These are phyloP conservation scores for Gavialis gangeticus DNA, from an alignment of 2,113 vertebrate species.

Conservation along the genomic window DNA sequence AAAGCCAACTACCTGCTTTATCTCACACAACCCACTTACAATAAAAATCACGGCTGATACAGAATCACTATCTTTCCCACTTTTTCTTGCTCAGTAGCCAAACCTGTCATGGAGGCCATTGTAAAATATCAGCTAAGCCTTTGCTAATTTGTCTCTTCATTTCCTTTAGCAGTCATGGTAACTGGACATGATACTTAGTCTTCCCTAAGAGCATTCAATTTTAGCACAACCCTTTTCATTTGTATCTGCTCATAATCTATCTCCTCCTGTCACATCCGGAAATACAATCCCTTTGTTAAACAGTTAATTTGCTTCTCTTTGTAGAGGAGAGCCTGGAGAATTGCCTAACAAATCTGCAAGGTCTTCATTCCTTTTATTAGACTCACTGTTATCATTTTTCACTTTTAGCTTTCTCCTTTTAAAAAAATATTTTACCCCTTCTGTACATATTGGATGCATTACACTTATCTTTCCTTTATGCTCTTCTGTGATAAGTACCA, in stretches of 20 bases:
- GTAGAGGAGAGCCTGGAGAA: constrained; percentile 1
- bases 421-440: background rate
- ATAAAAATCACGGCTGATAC: constrained; percentile 47
- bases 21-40: constrained; percentile 43
- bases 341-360: background rate
- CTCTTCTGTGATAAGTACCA: background rate
- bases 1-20: constrained; percentile 51
- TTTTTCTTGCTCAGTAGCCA: constrained; percentile 44
- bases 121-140: constrained; percentile 9
- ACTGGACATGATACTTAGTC: constrained; percentile 62
- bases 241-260: constrained; percentile 71
- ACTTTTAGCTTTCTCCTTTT: background rate
- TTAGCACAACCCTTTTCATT: constrained; percentile 70
- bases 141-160: constrained; percentile 53
- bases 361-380: constrained; percentile 10
- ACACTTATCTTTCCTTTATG: background rate
- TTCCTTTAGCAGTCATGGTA: constrained; percentile 61
- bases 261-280: constrained; percentile 74
- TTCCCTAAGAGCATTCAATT: constrained; percentile 71
- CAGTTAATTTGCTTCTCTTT: constrained; percentile 42
- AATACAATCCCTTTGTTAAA: constrained; percentile 66
- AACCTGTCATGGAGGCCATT: constrained; percentile 43
- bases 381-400: background rate
- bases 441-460: background rate
- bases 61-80: background rate